These are phyloP conservation scores for Drosophila siamana DNA, from an alignment of 2,888 invertebrate species.

Conservation along the genomic window DNA sequence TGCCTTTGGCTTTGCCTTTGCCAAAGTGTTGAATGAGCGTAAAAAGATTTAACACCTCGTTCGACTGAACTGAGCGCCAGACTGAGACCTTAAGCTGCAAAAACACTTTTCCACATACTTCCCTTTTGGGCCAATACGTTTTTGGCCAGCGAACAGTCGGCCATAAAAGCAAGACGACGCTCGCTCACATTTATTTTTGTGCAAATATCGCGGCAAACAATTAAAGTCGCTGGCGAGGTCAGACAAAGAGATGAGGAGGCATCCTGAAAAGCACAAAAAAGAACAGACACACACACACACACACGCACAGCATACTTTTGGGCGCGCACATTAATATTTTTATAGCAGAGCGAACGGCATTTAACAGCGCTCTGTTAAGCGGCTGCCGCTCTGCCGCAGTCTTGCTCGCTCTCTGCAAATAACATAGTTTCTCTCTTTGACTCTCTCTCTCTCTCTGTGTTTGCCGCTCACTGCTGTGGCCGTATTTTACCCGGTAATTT, in stretches of 20 bases:
- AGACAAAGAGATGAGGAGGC: slow-evolving; percentile 14
- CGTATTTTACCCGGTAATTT: slow-evolving; percentile 63
- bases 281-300: too few species aligned
- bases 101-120: slow-evolving; percentile 11
- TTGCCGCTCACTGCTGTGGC: not conserved
- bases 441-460: slow-evolving; percentile 5
- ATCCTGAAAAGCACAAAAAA: slow-evolving; percentile 8
- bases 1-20: too few species aligned
- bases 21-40: slow-evolving; percentile 31
- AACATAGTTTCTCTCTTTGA: not conserved
- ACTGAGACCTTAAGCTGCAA: not conserved
- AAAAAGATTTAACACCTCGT: slow-evolving; percentile 60
- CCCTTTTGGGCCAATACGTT: slow-evolving; percentile 4
- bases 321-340: slow-evolving; percentile 61
- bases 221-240: slow-evolving; percentile 70
- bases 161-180: slow-evolving; percentile 42
- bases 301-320: slow-evolving; percentile 41
- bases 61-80: slow-evolving; percentile 23
- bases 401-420: not conserved
- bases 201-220: slow-evolving; percentile 29
- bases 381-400: not conserved
- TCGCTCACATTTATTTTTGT: slow-evolving; percentile 31
- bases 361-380: slow-evolving; percentile 36
- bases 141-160: slow-evolving; percentile 11
- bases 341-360: slow-evolving; percentile 51